These are phyloP conservation scores for Brachyhypopomus gauderio DNA, from an alignment of 2,113 vertebrate genomes.

Conservation along the genomic window DNA sequence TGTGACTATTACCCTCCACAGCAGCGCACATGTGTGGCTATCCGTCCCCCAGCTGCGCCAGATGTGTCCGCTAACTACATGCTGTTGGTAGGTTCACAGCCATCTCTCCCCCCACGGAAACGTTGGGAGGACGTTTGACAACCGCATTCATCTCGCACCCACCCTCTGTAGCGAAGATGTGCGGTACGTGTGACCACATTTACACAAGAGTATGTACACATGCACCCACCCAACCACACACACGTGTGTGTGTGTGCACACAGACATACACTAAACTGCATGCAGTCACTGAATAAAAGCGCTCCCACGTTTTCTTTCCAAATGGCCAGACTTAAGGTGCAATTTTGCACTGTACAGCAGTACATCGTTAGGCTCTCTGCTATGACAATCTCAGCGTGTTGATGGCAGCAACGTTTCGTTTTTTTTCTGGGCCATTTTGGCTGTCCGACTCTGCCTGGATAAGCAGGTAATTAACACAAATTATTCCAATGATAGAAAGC, in stretches of 20 bases:
- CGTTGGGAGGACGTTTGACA: not conserved
- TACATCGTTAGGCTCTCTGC: constrained; percentile 21
- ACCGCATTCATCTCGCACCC: not conserved
- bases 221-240: not conserved
- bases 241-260: not conserved
- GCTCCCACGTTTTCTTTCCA: not conserved
- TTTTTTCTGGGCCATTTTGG: not conserved
- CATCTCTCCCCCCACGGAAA: not conserved
- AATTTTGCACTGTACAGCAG: constrained; percentile 7
- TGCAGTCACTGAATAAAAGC: not conserved
- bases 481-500: constrained; percentile 26
- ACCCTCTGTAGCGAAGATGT: not conserved
- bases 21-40: constrained; percentile 9
- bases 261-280: not conserved
- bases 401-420: constrained; percentile 28
- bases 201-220: not conserved
- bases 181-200: not conserved
- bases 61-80: not conserved
- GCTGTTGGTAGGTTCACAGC: not conserved
- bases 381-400: constrained; percentile 29
- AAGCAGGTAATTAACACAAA: constrained; percentile 42
- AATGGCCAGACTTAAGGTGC: constrained; percentile 3
- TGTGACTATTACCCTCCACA: constrained; percentile 7
- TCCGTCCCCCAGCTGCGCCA: constrained; percentile 4
- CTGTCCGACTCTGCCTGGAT: constrained; percentile 36